Evolutionary conservation across 2,113 vertebrate genomes (phyloP).

Genomic region (Pampusana beccarii): DNA sequence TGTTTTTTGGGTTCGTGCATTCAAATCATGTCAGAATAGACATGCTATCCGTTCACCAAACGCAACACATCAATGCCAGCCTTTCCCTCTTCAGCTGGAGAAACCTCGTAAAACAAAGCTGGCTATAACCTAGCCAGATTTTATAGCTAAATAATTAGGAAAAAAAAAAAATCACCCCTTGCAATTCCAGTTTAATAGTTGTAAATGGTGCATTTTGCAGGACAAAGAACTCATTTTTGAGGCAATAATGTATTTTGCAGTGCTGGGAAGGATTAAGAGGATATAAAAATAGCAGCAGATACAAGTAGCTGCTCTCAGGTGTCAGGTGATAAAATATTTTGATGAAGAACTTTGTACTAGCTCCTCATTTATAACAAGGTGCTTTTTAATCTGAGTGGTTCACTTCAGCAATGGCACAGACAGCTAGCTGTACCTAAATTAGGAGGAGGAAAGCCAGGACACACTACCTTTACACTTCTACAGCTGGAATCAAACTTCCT

Average conservation of each 20-base stretch:
- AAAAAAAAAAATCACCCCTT: slow-evolving; percentile 6
- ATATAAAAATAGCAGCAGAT: slow-evolving; percentile 44
- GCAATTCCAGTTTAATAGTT: slow-evolving; percentile 52
- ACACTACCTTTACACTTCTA: slow-evolving; percentile 10
- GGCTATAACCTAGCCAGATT: slow-evolving; percentile 51
- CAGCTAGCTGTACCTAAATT: slow-evolving; percentile 59
- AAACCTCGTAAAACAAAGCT: slow-evolving; percentile 31
- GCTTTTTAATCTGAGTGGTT: slow-evolving; percentile 49
- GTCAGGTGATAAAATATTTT: slow-evolving; percentile 40
- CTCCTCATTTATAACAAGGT: neutral
- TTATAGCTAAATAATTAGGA: slow-evolving; percentile 21
- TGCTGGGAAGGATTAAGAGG: neutral
- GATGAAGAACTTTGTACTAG: slow-evolving; percentile 36
- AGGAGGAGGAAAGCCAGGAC: slow-evolving; percentile 44
- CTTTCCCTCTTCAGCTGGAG: neutral
- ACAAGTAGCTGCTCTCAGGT: slow-evolving; percentile 51
- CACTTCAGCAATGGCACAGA: slow-evolving; percentile 47
- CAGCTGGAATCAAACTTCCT: slow-evolving; percentile 37
- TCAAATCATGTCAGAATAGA: slow-evolving; percentile 40
- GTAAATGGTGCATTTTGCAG: slow-evolving; percentile 38
- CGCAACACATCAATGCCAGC: neutral
- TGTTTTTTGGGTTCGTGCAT: slow-evolving; percentile 31
- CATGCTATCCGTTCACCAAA: slow-evolving; percentile 25
- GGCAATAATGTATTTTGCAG: slow-evolving; percentile 29
- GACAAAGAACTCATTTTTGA: slow-evolving; percentile 57